A percentile compares a stretch with the other conserved stretches of the same genome.
These are phyloP conservation scores for Amphipyra berbera DNA, from an alignment of 2,888 invertebrate species.

Conservation along the genomic window DNA sequence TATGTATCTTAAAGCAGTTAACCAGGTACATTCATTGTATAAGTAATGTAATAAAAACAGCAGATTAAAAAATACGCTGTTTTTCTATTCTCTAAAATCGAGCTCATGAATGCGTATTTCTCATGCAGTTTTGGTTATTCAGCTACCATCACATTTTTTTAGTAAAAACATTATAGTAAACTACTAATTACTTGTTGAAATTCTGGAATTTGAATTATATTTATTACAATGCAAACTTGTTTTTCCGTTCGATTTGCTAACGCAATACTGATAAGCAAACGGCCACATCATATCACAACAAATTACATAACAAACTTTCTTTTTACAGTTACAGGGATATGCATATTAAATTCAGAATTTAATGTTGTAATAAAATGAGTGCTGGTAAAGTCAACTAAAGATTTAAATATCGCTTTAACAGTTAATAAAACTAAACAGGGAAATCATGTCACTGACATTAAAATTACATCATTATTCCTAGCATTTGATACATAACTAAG, in stretches of 20 bases:
- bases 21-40: no score
- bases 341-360: neutral
- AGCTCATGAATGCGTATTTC: no score
- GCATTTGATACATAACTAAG: no score
- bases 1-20: no score
- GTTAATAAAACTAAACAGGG: neutral
- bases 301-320: slow-evolving; percentile 32
- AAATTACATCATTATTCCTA: neutral
- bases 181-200: neutral
- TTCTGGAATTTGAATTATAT: neutral
- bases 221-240: slow-evolving; percentile 20
- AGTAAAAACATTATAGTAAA: neutral
- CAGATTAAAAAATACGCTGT: no score
- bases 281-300: slow-evolving; percentile 28
- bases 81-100: no score
- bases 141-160: no score
- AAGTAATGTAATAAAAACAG: no score
- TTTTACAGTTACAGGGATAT: neutral
- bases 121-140: no score
- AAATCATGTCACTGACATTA: neutral
- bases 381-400: neutral
- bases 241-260: slow-evolving; percentile 32
- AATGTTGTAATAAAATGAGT: no score
- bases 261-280: slow-evolving; percentile 41
- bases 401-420: neutral